These are phyloP conservation scores for Germaria angustata DNA, from an alignment of 2,888 invertebrate species.

Conservation along the genomic window DNA sequence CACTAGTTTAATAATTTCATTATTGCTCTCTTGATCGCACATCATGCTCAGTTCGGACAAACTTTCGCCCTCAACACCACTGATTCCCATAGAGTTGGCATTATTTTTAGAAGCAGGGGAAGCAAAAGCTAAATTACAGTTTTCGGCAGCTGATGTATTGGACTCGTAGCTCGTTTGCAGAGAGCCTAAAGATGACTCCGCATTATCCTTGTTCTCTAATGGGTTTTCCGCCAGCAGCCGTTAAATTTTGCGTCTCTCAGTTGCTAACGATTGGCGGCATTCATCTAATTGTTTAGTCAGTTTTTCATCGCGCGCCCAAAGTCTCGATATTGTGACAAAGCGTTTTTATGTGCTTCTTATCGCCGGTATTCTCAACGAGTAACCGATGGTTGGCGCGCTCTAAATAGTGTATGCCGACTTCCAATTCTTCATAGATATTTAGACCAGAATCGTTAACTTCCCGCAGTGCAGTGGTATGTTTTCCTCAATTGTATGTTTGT, in stretches of 20 bases:
- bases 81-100: conserved; percentile 76
- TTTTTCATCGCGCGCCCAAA: conserved; percentile 90
- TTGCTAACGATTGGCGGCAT: conserved; percentile 83
- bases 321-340: conserved; percentile 88
- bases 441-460: conserved; percentile 95
- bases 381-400: conserved; percentile 94
- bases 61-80: conserved; percentile 66
- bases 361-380: conserved; percentile 88
- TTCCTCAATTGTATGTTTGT: conserved; percentile 94
- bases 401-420: conserved; percentile 94
- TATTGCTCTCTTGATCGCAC: conserved; percentile 75
- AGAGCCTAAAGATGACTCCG: neutral
- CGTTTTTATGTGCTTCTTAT: conserved; percentile 94
- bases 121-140: conserved; percentile 72
- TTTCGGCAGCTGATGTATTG: conserved; percentile 71
- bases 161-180: conserved; percentile 69
- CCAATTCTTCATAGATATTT: conserved; percentile 95
- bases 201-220: conserved; percentile 2
- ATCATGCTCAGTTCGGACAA: conserved; percentile 69
- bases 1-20: conserved; percentile 82
- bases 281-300: conserved; percentile 90
- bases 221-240: conserved; percentile 76
- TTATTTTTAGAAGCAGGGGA: conserved; percentile 70
- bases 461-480: conserved; percentile 92
- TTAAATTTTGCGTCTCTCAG: conserved; percentile 83